These are phyloP conservation scores for Atta cephalotes DNA, from an alignment of 1,140 invertebrate genomes.

Conservation along the genomic window DNA sequence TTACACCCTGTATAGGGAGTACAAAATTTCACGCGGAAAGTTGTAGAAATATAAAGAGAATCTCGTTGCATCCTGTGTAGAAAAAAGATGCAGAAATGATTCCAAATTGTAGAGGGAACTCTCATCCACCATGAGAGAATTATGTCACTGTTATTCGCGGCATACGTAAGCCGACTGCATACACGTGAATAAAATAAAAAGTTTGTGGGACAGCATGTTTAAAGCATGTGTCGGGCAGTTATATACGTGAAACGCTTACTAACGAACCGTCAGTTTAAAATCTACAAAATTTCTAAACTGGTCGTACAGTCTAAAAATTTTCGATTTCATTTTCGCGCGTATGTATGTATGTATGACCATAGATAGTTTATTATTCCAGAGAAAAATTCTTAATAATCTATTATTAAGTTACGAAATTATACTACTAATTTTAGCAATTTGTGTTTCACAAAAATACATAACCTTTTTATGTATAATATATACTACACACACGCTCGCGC, in stretches of 20 bases:
- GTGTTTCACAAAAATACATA: background rate
- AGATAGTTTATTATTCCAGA: background rate
- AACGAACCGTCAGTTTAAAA: slow-evolving; percentile 64
- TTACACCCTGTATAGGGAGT: slow-evolving; percentile 24
- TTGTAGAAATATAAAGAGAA: slow-evolving; percentile 11
- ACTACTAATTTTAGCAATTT: background rate
- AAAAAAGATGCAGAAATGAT: slow-evolving; percentile 53
- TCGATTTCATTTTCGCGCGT: background rate
- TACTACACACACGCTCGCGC: no score
- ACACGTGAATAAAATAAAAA: slow-evolving; percentile 73
- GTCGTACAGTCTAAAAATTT: slow-evolving; percentile 33
- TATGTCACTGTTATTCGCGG: slow-evolving; percentile 66
- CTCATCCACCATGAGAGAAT: slow-evolving; percentile 54
- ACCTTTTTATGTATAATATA: background rate
- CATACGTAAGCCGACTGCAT: slow-evolving; percentile 55
- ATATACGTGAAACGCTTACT: slow-evolving; percentile 70
- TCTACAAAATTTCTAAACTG: slow-evolving; percentile 44
- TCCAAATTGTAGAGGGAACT: slow-evolving; percentile 58
- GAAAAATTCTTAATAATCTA: background rate
- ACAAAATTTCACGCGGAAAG: slow-evolving; percentile 6
- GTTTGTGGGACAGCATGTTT: slow-evolving; percentile 65
- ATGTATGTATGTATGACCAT: background rate
- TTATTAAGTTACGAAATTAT: background rate
- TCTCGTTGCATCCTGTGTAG: background rate
- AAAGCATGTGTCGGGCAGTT: slow-evolving; percentile 64